phyloP scores from a whole-genome alignment of 2,113 vertebrate genomes.

The Athene noctua region DNA sequence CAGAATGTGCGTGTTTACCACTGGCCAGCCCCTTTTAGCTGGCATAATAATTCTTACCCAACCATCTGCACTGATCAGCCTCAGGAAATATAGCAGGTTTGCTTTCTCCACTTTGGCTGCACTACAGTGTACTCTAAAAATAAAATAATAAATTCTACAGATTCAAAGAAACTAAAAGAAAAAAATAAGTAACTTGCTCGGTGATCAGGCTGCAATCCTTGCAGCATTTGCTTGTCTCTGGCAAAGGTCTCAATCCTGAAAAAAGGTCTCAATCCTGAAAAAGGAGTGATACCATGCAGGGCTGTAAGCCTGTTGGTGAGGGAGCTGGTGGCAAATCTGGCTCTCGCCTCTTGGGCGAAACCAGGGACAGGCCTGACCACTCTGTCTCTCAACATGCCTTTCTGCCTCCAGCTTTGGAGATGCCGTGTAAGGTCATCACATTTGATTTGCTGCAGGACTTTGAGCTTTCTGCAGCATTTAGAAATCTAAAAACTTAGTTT shows the following conservation, averaged over 20 bases:
- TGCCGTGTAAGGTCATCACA: not conserved
- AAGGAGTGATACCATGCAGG: rapidly evolving
- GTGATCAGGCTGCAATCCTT: not conserved
- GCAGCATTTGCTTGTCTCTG: not conserved
- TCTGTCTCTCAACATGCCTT: rapidly evolving
- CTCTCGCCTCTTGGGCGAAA: not conserved
- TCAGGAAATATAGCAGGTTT: not conserved
- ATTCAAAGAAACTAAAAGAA: not conserved
- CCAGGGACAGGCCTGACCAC: too few relatives aligned
- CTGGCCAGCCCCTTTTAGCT: not conserved
- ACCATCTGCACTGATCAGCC: not conserved
- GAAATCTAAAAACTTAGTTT: not conserved
- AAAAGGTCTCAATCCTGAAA: not conserved
- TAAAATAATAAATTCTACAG: not conserved
- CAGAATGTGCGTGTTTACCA: not conserved
- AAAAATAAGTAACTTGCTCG: not conserved
- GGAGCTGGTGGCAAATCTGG: not conserved
- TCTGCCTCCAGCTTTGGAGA: not conserved
- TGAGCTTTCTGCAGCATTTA: not conserved
- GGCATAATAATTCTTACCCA: not conserved
- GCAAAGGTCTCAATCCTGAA: not conserved
- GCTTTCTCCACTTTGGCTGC: not conserved
- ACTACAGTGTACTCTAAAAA: not conserved
- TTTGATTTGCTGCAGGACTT: not conserved
- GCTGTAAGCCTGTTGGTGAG: not conserved